Conservation (phyloP, 2,888 invertebrate genomes). For the Spodoptera picta region DNA sequence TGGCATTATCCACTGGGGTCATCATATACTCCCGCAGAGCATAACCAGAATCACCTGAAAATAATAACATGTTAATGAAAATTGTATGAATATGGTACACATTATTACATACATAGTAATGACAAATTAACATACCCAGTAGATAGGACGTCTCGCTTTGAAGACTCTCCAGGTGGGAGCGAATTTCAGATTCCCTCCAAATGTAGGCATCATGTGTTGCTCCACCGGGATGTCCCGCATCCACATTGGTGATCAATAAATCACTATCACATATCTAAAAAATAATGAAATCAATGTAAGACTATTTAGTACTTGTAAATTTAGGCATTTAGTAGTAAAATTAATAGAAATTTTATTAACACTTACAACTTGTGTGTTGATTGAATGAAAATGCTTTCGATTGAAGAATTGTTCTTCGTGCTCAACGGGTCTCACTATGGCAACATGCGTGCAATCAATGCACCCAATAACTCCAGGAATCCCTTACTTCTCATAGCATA, state of each 20-base stretch:
- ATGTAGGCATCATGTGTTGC: constrained; percentile 6
- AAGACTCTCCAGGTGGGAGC: constrained; percentile 7
- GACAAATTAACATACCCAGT: no score
- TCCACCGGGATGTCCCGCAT: constrained; percentile 12
- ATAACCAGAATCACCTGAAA: no score
- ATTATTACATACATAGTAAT: no score
- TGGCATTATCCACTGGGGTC: no score
- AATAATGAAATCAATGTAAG: not conserved
- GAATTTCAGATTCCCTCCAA: constrained; percentile 5
- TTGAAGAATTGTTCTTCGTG: constrained; percentile 28
- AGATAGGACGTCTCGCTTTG: not conserved
- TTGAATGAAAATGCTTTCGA: constrained; percentile 27
- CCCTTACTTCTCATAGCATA: constrained; percentile 12
- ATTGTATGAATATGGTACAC: no score
- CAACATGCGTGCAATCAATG: not conserved
- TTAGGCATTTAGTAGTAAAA: no score
- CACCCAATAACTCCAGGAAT: constrained; percentile 2
- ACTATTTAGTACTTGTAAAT: not conserved
- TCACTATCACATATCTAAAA: constrained; percentile 27
- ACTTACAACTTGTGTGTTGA: constrained; percentile 27
- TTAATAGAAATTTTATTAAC: not conserved
- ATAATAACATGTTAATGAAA: no score
- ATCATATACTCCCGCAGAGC: no score
- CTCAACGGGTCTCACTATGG: not conserved
- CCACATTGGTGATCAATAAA: not conserved